These are phyloP conservation scores for Leptonema lineaticorne DNA, from an alignment of 1,140 invertebrate species.

Conservation along the genomic window DNA sequence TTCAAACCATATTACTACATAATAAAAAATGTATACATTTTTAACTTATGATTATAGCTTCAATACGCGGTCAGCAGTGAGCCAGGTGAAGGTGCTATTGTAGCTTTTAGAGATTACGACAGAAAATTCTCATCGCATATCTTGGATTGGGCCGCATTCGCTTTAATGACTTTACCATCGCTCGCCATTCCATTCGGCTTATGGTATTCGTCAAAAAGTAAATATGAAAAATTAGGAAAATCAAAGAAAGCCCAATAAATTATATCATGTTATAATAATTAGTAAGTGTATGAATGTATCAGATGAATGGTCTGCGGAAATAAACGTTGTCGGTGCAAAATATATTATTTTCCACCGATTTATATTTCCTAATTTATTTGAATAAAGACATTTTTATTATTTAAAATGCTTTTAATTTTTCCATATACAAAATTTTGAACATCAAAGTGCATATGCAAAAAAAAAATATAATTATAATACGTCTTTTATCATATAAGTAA, in stretches of 20 bases:
- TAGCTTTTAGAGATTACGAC: conserved; percentile 94
- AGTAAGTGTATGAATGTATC: background rate
- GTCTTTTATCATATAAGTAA: no score
- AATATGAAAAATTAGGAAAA: conserved; percentile 83
- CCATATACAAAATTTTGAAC: background rate
- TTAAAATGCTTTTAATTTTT: background rate
- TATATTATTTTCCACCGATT: conserved; percentile 28
- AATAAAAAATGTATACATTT: background rate
- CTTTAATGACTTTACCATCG: conserved; percentile 93
- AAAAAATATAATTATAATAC: no score
- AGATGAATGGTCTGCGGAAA: background rate
- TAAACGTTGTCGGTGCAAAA: conserved; percentile 4
- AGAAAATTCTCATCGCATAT: conserved; percentile 97
- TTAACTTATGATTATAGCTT: conserved; percentile 56
- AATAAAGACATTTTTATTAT: background rate
- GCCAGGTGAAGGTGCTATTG: conserved; percentile 94
- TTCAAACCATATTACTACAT: background rate
- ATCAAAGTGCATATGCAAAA: background rate
- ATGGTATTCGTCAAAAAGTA: conserved; percentile 93
- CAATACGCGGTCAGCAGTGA: conserved; percentile 90
- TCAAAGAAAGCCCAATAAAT: conserved; percentile 61
- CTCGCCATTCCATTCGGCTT: conserved; percentile 91
- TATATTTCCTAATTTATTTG: background rate
- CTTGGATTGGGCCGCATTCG: conserved; percentile 95
- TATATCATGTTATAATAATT: conserved; percentile 9